Conservation (phyloP, 2,113 vertebrate genomes). For the Paedocypris sp. region DNA sequence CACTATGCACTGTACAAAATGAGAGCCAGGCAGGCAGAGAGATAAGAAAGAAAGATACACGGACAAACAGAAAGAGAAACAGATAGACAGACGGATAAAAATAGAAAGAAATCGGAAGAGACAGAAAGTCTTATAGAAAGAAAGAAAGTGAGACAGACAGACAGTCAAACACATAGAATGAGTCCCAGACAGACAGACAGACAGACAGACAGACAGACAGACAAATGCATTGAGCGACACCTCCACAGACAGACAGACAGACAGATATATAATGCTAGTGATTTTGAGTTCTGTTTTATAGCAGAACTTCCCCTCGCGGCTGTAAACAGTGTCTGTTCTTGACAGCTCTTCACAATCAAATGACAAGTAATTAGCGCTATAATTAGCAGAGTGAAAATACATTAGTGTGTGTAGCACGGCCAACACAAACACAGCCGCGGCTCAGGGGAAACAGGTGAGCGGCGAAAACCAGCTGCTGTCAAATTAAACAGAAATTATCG, state of each 20-base stretch:
- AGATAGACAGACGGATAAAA: background rate
- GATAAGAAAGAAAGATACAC: too few species aligned
- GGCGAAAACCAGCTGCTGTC: conserved; percentile 50
- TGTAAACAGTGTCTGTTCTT: background rate
- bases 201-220: background rate
- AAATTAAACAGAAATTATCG: conserved; percentile 73
- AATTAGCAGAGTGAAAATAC: background rate
- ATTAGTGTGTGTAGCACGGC: conserved; percentile 3
- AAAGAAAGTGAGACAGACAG: background rate
- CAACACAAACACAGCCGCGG: conserved; percentile 7
- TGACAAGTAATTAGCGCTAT: background rate
- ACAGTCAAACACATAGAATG: background rate
- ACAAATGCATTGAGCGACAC: background rate
- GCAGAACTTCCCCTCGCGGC: background rate
- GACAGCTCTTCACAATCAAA: background rate
- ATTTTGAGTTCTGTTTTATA: background rate
- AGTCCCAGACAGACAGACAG: background rate
- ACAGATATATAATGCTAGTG: background rate
- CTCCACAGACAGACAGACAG: background rate
- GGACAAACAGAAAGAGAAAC: too few species aligned
- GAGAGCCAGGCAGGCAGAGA: too few species aligned
- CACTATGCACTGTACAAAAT: too few species aligned
- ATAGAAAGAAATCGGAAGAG: background rate
- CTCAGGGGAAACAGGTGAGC: conserved; percentile 37
- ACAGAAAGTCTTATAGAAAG: background rate